phyloP scores from a whole-genome alignment of 2,113 vertebrate species.

The Crotophaga sulcirostris region DNA sequence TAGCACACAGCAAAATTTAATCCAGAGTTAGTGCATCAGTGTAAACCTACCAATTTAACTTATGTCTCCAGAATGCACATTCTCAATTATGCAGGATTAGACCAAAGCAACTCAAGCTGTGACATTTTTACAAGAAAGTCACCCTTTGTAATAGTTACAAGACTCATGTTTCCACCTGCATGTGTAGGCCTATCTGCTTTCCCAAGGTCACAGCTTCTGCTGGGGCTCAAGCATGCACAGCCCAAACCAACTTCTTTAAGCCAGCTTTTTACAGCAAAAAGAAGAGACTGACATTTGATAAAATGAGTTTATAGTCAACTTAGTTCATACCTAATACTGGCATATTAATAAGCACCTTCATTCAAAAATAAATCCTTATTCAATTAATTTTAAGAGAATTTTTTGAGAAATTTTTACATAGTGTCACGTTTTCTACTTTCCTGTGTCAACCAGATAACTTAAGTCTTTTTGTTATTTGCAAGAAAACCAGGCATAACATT shows the following conservation, averaged over 20 bases:
- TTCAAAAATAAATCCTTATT: neutral
- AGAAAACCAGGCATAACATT: conserved; percentile 59
- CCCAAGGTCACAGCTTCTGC: neutral
- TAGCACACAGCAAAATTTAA: neutral
- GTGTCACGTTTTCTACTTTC: conserved; percentile 36
- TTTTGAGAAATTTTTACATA: neutral
- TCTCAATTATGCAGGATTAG: neutral
- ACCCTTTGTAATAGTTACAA: conserved; percentile 51
- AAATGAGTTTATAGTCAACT: neutral
- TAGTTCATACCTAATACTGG: neutral
- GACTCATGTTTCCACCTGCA: neutral
- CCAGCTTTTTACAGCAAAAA: neutral
- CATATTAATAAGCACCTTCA: conserved; percentile 22
- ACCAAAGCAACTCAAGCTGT: neutral
- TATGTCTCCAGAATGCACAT: conserved; percentile 23
- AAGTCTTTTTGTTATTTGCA: conserved; percentile 54
- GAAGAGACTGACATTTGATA: neutral
- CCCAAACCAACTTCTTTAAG: neutral
- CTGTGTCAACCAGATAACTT: conserved; percentile 40
- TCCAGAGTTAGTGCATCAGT: neutral
- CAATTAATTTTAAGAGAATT: neutral
- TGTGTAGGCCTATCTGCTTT: neutral
- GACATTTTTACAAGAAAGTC: conserved; percentile 41
- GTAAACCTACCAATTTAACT: conserved; percentile 5
- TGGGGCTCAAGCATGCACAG: neutral